A percentile compares a stretch with the other conserved stretches of the same genome.
phyloP scores from a whole-genome alignment of 1,140 invertebrate species.

The Heliconius hermathena region DNA sequence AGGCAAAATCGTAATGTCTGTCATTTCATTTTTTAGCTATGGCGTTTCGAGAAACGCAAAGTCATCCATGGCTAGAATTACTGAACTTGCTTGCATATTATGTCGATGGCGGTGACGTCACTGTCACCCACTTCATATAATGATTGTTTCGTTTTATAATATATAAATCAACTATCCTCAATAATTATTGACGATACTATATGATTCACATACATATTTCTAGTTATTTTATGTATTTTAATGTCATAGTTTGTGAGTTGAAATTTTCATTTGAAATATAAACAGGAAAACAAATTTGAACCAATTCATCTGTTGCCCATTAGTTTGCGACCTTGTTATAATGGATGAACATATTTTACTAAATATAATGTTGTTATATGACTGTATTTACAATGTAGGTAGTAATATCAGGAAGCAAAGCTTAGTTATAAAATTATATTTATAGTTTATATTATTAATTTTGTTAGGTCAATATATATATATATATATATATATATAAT shows the following conservation, averaged over 20 bases:
- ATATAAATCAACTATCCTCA: background rate
- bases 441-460: too few relatives aligned
- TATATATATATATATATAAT: too few relatives aligned
- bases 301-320: background rate
- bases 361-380: background rate
- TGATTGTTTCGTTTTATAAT: background rate
- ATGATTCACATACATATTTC: background rate
- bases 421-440: too few relatives aligned
- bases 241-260: background rate
- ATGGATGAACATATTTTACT: background rate
- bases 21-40: background rate
- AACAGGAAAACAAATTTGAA: background rate
- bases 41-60: background rate
- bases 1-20: background rate
- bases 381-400: background rate
- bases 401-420: background rate
- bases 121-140: background rate
- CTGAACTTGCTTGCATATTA: background rate
- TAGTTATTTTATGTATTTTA: background rate
- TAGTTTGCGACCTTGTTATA: background rate
- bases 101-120: constrained; percentile 1
- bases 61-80: background rate
- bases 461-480: too few relatives aligned
- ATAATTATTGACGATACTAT: background rate
- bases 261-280: background rate